Percentiles rank a stretch among this genome's conserved stretches.
Evolutionary conservation across 2,113 vertebrate genomes (phyloP).

Genomic region (Cephalopterus ornatus): DNA sequence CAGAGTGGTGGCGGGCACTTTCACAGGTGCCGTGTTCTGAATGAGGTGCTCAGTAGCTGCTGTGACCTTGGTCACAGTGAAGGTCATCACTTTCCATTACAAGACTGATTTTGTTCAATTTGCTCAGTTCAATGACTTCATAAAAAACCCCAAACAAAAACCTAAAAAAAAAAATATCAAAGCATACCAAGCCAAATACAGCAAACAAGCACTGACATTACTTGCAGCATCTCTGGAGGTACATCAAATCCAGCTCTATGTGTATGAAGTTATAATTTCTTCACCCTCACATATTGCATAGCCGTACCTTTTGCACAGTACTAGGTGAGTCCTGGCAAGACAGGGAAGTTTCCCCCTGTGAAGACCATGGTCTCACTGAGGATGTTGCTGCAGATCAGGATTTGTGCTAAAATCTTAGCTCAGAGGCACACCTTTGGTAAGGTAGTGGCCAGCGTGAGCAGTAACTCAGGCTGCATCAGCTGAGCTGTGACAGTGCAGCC

Average conservation of each 20-base stretch:
- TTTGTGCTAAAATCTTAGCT: neutral
- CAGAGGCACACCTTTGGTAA: neutral
- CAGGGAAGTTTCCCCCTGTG: neutral
- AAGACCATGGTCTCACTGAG: neutral
- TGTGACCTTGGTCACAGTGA: neutral
- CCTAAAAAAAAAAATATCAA: neutral
- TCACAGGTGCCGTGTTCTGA: neutral
- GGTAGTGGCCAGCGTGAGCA: neutral
- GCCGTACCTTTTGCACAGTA: neutral
- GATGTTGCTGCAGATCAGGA: neutral
- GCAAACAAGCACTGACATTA: neutral
- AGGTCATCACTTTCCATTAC: neutral
- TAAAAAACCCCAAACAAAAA: neutral
- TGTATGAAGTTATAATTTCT: neutral
- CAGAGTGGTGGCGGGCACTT: accelerated
- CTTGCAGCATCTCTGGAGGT: neutral
- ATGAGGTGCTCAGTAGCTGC: neutral
- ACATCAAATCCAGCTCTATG: neutral
- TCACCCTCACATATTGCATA: accelerated
- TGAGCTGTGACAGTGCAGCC: neutral
- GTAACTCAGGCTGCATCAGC: accelerated
- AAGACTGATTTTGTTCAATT: neutral
- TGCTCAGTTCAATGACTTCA: neutral
- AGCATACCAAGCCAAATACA: neutral
- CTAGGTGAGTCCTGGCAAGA: accelerated